Conservation (phyloP, 1,140 invertebrate species). For the Dreissena polymorpha region DNA sequence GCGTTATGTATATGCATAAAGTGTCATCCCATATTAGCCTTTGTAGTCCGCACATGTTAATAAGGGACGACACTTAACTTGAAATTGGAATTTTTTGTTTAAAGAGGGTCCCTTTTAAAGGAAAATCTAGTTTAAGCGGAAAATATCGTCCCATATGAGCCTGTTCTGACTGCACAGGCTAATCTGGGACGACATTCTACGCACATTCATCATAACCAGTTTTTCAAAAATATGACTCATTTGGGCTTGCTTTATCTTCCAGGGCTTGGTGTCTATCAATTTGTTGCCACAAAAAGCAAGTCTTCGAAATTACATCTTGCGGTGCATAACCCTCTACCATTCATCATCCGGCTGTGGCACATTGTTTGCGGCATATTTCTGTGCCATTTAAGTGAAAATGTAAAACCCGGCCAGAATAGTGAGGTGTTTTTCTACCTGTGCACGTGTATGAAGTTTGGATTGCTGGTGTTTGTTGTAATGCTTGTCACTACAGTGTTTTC, state of each 20-base stretch:
- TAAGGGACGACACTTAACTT: background rate
- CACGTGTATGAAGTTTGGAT: slow-evolving; percentile 34
- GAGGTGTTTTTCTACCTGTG: slow-evolving; percentile 34
- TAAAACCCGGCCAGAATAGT: slow-evolving; percentile 29
- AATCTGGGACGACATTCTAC: too few relatives aligned
- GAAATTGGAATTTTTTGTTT: background rate
- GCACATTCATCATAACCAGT: too few relatives aligned
- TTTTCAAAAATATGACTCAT: background rate
- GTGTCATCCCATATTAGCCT: too few relatives aligned
- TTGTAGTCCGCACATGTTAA: too few relatives aligned
- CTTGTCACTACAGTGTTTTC: background rate
- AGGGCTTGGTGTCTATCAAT: background rate
- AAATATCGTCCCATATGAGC: too few relatives aligned
- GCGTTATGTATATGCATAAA: too few relatives aligned
- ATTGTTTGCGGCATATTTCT: slow-evolving; percentile 24
- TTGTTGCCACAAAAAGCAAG: background rate
- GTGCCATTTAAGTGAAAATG: slow-evolving; percentile 35
- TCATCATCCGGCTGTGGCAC: background rate
- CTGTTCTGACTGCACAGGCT: too few relatives aligned
- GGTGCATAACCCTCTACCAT: background rate
- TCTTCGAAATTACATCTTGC: background rate
- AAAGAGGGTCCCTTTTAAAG: background rate
- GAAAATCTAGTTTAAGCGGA: too few relatives aligned
- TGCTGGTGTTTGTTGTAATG: slow-evolving; percentile 17
- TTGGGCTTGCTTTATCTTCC: background rate